These are phyloP conservation scores for Drosophila falleni DNA, from an alignment of 2,888 invertebrate genomes.

Conservation along the genomic window DNA sequence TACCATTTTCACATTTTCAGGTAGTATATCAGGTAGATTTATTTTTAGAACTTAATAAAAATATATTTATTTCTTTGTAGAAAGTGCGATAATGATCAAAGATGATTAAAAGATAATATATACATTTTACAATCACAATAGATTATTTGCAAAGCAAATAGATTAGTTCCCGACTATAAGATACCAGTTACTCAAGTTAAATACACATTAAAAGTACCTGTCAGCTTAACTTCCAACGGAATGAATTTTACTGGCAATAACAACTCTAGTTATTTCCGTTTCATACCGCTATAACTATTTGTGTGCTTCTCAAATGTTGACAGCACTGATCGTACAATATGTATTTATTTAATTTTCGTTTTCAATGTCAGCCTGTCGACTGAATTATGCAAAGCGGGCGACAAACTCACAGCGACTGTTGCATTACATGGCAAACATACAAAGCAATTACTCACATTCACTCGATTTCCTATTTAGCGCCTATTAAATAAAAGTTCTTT, in stretches of 20 bases:
- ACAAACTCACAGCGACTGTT: conserved; percentile 26
- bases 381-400: conserved; percentile 71
- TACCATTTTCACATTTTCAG: not conserved
- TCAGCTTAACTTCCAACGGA: not conserved
- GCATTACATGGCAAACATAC: conserved; percentile 45
- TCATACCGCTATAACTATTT: not conserved
- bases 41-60: not conserved
- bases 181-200: not conserved
- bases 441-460: conserved; percentile 49
- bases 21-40: not conserved
- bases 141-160: not conserved
- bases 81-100: no score
- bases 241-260: not conserved
- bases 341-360: conserved; percentile 63
- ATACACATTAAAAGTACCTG: not conserved
- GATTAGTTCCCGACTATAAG: not conserved
- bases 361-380: conserved; percentile 71
- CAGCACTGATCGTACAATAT: conserved; percentile 4
- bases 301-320: not conserved
- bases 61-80: not conserved
- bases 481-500: conserved; percentile 49
- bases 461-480: conserved; percentile 58
- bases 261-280: not conserved
- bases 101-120: not conserved
- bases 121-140: not conserved